Base-by-base conservation (phyloP, 2,888 invertebrate species). In the Globia sparganii region DNA sequence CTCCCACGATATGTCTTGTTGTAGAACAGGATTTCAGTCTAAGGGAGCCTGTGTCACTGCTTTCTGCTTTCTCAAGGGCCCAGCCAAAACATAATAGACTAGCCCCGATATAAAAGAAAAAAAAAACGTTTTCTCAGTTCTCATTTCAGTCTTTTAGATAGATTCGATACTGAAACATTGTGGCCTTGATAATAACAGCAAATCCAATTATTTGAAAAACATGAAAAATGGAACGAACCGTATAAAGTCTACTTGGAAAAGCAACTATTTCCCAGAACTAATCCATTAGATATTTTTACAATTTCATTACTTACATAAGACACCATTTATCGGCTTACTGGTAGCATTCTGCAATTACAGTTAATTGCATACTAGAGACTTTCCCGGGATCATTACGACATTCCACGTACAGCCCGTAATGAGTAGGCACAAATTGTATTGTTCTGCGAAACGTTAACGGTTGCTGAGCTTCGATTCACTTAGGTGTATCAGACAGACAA, bases 381-480 rank as follows among this genome's bases (percentile, higher is more conserved):
- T 83, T 70, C 83, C 40, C 8, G 62, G 71, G 11, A 80, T 68
- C 53, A 72, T 80, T 80, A 74, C 77, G 13, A 34, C 21, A 59
- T 80, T 77, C 71, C 64, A 43, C 46, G 64, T 72, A 75, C 25
- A 71, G 65, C 74, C 43, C 13, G 64, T 74, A 83, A 71, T 74
- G 65, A 74, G 73, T 73, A 46, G 71, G 21, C 25, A 71, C 61
- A 62, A 76, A 73, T 76, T 68, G 68, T 77, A 61, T 62, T 75
- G 71, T 83, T 83, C 73, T 56, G 18, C 5, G 80, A 80, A 83
- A 67, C 21, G n/a, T 62, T 76, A 72, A 5, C 18, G 34, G n/a
- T 69, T 13, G 53, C 25, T 0, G 66, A 25, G 46, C 25, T 72
- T 53, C 56, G 58, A 40, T 34, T 53, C 56, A 74, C 28, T 46